Evolutionary conservation across 2,888 invertebrate genomes (phyloP), one percentile per base, ranked within the genome.

Genomic region (Cremastinae sp.): DNA sequence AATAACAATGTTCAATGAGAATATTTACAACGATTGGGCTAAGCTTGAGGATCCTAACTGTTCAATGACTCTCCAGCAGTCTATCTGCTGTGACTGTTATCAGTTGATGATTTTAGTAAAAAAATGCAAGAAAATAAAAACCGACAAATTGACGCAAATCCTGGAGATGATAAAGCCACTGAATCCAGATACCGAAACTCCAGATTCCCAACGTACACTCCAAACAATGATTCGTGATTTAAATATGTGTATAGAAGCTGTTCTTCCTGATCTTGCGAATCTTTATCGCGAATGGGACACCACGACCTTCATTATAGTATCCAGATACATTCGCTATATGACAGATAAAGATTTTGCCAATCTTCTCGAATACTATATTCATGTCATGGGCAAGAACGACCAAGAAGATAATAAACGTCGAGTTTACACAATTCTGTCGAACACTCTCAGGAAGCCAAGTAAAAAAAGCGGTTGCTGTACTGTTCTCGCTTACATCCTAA

Each of bases 21-120:
- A 83, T 1, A 84, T 82, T 62, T 89, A 86, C 47, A 38, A 89
- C 1, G 80, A 77, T 2, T 89, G 89, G 89, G 84, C 81, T 1
- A 86, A 86, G 38, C 16, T 86, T 9, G 80, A 86, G 1, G 85
- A 86, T 1, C 70, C 76, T 10, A 84, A 85, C 2, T 83, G 86
- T 41, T 70, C 69, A 0, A 73, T 86, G 1, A 82, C 86, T 3
- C 70, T 89, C 7, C 89, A 90, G 70, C 82, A 83, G 56, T 82
- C 86, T 0, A 81, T 90, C 16, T 85, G 88, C 10, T 71, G 83
- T 1, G 87, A 85, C 18, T 86, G 85, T 66, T 82, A 85, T 34
- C 65, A 80, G 7, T 83, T 88, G 2, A 62, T 84, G 0, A 79
- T 87, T 22, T 74, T 81, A 34, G 69, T 84, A 2, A 79, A 81